Base-by-base conservation (phyloP, 2,113 vertebrate species). In the Hyla sarda region DNA sequence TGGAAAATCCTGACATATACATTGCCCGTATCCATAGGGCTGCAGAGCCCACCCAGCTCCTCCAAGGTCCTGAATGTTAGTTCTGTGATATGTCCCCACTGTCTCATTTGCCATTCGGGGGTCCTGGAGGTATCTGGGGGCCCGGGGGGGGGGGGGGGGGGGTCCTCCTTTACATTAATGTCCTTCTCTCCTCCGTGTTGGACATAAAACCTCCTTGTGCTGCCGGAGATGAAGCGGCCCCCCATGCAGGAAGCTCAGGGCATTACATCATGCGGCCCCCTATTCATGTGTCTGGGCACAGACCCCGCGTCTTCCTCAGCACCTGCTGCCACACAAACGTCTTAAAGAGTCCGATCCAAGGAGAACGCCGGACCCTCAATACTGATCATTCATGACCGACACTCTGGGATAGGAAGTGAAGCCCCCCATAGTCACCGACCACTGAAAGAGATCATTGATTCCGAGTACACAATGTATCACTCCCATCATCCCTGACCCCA, bases 281-380 rank as follows among this genome's bases (percentile, higher is more conserved):
- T 8, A 81, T 62, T 81, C 30, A 34, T 62, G 30, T 37, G 5
- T 45, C 37, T n/a, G 34, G 34, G 71, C 67, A 71, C 30, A 41
- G 67, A 71, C 32, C 67, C 67, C 67, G 0, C 19, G n/a, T 65
- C 54, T 84, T 47, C 28, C 72, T 10, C 30, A 25, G 30, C 83
- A 84, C 83, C 83, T 84, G 83, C 72, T 50, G 82, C 71, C 54
- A 19, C 28, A 50, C 65, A 82, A 82, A 67, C 65, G 21, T 19
- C 21, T 23, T 30, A 47, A 34, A 69, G 80, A 65, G 1, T 30
- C 60, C 5, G 3, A 30, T 82, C 65, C 47, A 69, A 69, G 58
- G 34, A 69, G 65, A 69, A 37, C 6, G 14, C 16, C 23, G n/a
- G 45, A 58, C 1, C 50, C 72, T 73, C 65, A 83, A 72, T 12